Conservation (phyloP, 2,113 vertebrate species). For the Falco punctatus region DNA sequence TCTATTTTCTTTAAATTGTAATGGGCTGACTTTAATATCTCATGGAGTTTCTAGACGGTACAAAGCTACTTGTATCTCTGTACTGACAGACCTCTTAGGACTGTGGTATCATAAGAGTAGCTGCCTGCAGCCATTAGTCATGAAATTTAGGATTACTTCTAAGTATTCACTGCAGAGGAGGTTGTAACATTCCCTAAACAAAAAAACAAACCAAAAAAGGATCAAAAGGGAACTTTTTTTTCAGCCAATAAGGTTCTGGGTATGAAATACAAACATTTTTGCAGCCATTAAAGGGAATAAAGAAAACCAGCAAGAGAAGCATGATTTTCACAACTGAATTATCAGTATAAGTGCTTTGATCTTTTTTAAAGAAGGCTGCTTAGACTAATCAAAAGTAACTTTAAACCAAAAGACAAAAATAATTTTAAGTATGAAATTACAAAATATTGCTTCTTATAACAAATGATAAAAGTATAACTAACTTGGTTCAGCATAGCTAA, state of each 20-base stretch:
- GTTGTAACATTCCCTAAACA: neutral
- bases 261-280: neutral
- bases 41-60: neutral
- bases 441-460: conserved; percentile 77
- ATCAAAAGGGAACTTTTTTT: conserved; percentile 1
- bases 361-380: conserved; percentile 52
- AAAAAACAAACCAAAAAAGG: neutral
- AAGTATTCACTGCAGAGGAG: conserved; percentile 10
- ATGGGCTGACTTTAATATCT: neutral
- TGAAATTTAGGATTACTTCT: neutral
- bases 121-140: conserved; percentile 61
- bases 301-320: conserved; percentile 14
- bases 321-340: conserved; percentile 41
- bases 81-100: neutral
- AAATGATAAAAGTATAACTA: conserved; percentile 71
- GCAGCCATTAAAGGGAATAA: conserved; percentile 12
- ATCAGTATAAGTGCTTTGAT: conserved; percentile 46
- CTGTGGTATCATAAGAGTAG: neutral
- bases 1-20: neutral
- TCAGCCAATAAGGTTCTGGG: conserved; percentile 4
- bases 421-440: conserved; percentile 75
- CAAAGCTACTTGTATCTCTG: neutral
- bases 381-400: conserved; percentile 68
- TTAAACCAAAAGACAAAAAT: conserved; percentile 75
- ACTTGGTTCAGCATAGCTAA: conserved; percentile 68